Evolutionary conservation across 64 coral and sea anemone genomes (phyloP), one percentile per base, ranked within the genome.

Genomic region (Montipora efflorescens): DNA sequence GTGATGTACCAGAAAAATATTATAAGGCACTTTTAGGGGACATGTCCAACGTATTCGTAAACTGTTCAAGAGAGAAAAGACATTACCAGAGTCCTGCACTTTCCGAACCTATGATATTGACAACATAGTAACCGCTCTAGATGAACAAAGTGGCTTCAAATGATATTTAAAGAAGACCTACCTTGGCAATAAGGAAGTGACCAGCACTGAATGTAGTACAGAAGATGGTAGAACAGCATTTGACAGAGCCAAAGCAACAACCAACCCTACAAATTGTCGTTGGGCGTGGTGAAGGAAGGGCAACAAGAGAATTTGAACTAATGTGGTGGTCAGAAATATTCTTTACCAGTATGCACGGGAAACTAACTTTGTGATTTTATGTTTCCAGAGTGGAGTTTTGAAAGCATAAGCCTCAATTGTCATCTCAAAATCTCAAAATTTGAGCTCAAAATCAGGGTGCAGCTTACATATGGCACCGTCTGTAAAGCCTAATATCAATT

Each of bases 81-180:
- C 84, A 93, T 20, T 8, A 66, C 76, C 18, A 88, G 5, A 20
- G 75, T 85, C 48, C 67, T 88, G n/a, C 48, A 79, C 67, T 25
- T 93, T 61, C 61, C 45, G 66, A 53, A 59, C 28, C 76, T 78
- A 70, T 88, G 47, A 79, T 36, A 45, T 82, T 16, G 47, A 88
- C 19, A 84, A 93, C 5, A 57, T 93, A 52, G 52, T 80, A 80
- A 7, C 48, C 64, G 84, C 84, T 66, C 71, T 93, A 18, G 64
- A 48, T 79, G 10, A 88, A 53, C 61, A 53, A 87, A 70, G 51
- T 15, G 18, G 20, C 20, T 21, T 87, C 8, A 52, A 28, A 6
- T 48, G 87, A 53, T 2, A 79, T 16, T 18, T 87, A 36, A 79
- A 79, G 64, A 93, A 87, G 75, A 87, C 59, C 6, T 93, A 93